phyloP scores from a whole-genome alignment of 2,113 vertebrate genomes.

The Catharus fuscescens region DNA sequence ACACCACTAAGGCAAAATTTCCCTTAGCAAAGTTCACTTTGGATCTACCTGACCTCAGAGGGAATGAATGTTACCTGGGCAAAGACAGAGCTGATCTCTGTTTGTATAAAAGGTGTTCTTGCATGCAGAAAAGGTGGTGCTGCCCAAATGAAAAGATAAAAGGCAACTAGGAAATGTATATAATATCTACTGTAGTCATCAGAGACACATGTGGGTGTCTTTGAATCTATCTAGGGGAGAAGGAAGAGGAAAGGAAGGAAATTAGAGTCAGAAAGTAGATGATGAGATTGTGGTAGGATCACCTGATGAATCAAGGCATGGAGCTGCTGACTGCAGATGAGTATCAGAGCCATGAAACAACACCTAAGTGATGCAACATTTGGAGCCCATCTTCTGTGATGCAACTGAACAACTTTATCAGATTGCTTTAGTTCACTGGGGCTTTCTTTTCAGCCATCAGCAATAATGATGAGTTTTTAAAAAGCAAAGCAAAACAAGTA shows the following conservation, averaged over 20 bases:
- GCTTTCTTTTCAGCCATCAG: background rate
- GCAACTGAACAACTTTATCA: background rate
- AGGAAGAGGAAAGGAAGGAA: constrained; percentile 14
- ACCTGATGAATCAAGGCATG: background rate
- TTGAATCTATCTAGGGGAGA: background rate
- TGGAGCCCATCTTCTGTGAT: background rate
- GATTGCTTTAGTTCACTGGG: background rate
- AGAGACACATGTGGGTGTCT: background rate
- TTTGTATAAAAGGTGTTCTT: background rate
- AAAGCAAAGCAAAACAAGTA: background rate
- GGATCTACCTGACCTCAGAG: background rate
- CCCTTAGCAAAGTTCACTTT: background rate
- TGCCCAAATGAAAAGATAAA: background rate
- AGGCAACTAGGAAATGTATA: background rate
- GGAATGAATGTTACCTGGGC: background rate
- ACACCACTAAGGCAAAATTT: background rate
- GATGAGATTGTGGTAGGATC: background rate
- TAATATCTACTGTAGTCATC: background rate
- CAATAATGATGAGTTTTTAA: background rate
- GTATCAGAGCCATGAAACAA: background rate
- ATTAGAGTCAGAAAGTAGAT: background rate
- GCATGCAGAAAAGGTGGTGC: background rate
- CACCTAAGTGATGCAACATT: background rate
- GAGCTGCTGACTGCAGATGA: background rate
- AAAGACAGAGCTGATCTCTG: background rate